Evolutionary conservation across 2,888 invertebrate species (phyloP), one percentile per base, ranked within the genome.

Genomic region (Scelioninae gen. 2): DNA sequence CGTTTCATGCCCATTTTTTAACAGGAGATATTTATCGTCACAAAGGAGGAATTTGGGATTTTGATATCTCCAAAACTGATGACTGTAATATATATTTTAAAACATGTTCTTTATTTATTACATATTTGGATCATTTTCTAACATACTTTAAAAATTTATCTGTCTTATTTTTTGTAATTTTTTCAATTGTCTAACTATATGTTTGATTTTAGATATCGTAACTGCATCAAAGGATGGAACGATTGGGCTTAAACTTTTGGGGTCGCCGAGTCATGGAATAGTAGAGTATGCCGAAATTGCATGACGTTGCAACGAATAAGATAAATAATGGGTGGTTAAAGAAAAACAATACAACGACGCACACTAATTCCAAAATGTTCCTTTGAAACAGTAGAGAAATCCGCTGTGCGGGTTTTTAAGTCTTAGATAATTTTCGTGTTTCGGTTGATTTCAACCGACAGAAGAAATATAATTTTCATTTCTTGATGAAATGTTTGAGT

Each of bases 261-360:
- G 88, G 11, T 82, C 87, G 18, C 88, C 88, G 33, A 87, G 86
- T 79, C 87, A 88, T 76, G 88, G 87, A 2, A 87, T 86, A 81
- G 87, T 87, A 39, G 87, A 87, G 70, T 87, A 87, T 78, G 84
- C 85, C 70, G 87, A 87, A 78, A 81, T 87, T 52, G 87, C 87
- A 67, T 88, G 85, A 87, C 43, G 64, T 18, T 15, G 7, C 46
- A 37, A 50, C 19, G 13, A 22, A 9, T 11, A 6, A 22, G 6
- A 33, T 1, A 33, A 53, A 25, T 1, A 15, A 25, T 3, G 6
- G 6, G 25, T 4, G 6, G 25, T 4, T 4, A 6, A 25, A 25
- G 25, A 25, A 25, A 25, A 6, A 6, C 25, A 25, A 25, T 3
- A 6, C 46, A 46, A 46, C 46, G 28, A 28, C 28, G 39, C 11